These are phyloP conservation scores for Hyposoter didymator DNA, from an alignment of 2,888 invertebrate species.

Conservation along the genomic window DNA sequence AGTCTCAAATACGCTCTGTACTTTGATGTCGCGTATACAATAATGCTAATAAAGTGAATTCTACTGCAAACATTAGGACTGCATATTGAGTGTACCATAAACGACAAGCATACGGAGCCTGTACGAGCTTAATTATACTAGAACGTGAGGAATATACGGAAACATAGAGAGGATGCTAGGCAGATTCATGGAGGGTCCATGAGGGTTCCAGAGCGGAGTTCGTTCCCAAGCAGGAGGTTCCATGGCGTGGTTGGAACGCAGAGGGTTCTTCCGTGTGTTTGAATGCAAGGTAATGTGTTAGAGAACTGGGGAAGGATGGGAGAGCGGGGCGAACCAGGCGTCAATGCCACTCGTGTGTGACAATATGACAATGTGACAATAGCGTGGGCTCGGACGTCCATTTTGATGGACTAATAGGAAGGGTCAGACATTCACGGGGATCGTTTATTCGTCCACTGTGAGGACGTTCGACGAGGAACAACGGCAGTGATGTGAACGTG, in stretches of 20 bases:
- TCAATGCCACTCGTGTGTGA: conserved; percentile 74
- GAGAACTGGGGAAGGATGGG: background rate
- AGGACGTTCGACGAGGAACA: conserved; percentile 20
- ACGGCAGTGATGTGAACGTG: conserved; percentile 62
- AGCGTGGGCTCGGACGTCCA: conserved; percentile 63
- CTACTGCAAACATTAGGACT: background rate
- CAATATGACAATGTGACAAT: conserved; percentile 75
- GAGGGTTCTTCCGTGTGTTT: conserved; percentile 24
- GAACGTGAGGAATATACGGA: conserved; percentile 17
- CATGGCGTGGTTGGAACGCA: background rate
- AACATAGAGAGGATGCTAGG: background rate
- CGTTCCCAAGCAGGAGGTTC: background rate
- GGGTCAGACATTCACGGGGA: conserved; percentile 65
- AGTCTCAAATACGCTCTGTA: background rate
- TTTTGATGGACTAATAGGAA: conserved; percentile 75
- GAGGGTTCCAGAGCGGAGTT: background rate
- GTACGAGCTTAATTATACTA: conserved; percentile 20
- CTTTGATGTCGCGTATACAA: background rate
- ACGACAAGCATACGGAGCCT: conserved; percentile 1
- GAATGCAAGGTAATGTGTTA: conserved; percentile 26
- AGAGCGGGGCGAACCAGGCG: conserved; percentile 49
- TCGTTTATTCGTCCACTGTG: conserved; percentile 44
- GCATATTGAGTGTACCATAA: background rate
- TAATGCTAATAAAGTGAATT: background rate
- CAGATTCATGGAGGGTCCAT: conserved; percentile 8